Percentiles rank a stretch among this genome's conserved stretches.
phyloP scores from a whole-genome alignment of 2,888 invertebrate genomes.

The Chloroclysta siterata region DNA sequence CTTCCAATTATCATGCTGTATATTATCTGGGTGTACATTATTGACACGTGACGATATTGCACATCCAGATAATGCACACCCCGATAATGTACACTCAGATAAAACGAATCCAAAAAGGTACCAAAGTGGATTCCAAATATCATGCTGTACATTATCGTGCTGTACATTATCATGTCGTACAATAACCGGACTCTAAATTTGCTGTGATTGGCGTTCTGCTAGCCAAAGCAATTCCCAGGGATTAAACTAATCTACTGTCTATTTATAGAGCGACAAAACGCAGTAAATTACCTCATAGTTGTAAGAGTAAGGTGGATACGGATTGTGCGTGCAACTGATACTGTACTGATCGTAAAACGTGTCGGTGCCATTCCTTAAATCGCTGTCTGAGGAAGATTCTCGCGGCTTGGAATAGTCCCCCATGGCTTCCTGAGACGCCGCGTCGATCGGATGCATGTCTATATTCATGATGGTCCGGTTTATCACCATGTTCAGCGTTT shows the following conservation, averaged over 20 bases:
- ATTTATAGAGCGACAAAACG: conserved; percentile 17
- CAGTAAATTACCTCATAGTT: conserved; percentile 55
- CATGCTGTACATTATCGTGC: too few relatives aligned
- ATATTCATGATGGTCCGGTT: conserved; percentile 60
- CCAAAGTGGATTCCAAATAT: too few relatives aligned
- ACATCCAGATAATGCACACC: too few relatives aligned
- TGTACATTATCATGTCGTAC: too few relatives aligned
- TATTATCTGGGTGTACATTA: too few relatives aligned
- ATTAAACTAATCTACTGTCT: conserved; percentile 13
- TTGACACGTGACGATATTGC: too few relatives aligned
- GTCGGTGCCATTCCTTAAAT: conserved; percentile 56
- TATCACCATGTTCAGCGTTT: conserved; percentile 68
- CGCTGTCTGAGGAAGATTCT: conserved; percentile 64
- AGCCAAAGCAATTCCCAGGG: conserved; percentile 15
- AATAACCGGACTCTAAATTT: too few relatives aligned
- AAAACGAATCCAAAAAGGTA: too few relatives aligned
- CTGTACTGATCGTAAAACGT: conserved; percentile 61
- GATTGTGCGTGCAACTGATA: conserved; percentile 59
- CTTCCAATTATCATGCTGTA: too few relatives aligned
- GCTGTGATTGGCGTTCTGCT: conserved; percentile 26
- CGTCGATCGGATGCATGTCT: conserved; percentile 58
- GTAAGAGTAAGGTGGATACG: conserved; percentile 52
- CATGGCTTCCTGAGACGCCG: conserved; percentile 71
- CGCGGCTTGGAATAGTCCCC: conserved; percentile 68
- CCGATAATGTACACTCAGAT: too few relatives aligned